Conservation (phyloP, 1,140 invertebrate genomes). For the Pantala flavescens region DNA sequence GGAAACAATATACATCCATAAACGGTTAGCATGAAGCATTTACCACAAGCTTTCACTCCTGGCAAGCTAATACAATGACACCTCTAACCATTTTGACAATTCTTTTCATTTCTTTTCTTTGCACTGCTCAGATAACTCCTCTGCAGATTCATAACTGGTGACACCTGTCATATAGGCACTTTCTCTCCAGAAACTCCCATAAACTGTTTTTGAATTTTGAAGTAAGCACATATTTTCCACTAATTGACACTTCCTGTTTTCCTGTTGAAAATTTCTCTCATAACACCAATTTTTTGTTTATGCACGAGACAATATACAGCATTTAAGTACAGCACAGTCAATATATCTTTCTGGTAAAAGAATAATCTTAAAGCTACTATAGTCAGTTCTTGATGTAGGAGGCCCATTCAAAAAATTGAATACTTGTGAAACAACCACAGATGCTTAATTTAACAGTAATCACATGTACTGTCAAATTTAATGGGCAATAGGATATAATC, state of each 20-base stretch:
- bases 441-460: not conserved
- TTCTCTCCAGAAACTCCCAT: not conserved
- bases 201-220: not conserved
- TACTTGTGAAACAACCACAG: not conserved
- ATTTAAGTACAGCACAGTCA: slow-evolving; percentile 4
- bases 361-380: not conserved
- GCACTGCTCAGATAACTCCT: not conserved
- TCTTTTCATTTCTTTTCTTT: not conserved
- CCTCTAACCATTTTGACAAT: not conserved
- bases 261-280: not conserved
- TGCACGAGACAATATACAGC: not conserved
- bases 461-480: not conserved
- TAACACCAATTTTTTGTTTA: not conserved
- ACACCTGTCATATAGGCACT: not conserved
- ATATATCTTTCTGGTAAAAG: not conserved
- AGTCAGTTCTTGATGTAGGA: not conserved
- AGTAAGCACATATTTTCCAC: not conserved
- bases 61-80: not conserved
- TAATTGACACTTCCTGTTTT: not conserved
- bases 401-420: not conserved
- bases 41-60: not conserved
- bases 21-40: not conserved
- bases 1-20: not conserved
- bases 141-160: not conserved
- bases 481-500: not conserved